Evolutionary conservation across 2,888 invertebrate species (phyloP).

Genomic region (Furcula furcula): DNA sequence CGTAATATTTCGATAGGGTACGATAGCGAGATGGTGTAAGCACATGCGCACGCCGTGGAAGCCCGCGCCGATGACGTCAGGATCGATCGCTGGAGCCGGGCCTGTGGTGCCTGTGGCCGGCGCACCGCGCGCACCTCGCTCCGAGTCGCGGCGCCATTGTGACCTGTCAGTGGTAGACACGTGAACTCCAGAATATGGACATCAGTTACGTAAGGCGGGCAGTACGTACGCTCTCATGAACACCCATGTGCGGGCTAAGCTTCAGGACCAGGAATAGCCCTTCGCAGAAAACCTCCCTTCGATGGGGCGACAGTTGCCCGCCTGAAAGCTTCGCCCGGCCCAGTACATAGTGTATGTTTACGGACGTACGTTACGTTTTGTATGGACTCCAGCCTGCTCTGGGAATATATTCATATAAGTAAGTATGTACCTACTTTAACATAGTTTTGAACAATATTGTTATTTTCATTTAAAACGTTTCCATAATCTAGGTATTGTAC

Average conservation of each 20-base stretch:
- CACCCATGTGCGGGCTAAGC: slow-evolving; percentile 95
- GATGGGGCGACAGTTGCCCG: slow-evolving; percentile 96
- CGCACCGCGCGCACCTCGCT: slow-evolving; percentile 36
- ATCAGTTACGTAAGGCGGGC: slow-evolving; percentile 60
- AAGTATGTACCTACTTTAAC: slow-evolving; percentile 22
- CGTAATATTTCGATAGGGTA: no score
- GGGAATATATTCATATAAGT: slow-evolving; percentile 13
- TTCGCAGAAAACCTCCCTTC: slow-evolving; percentile 97
- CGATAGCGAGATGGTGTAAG: no score
- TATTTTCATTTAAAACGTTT: neutral
- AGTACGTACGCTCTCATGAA: slow-evolving; percentile 52
- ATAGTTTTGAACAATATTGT: no score
- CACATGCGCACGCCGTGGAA: slow-evolving; percentile 38
- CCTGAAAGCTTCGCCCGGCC: slow-evolving; percentile 16
- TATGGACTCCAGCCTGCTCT: slow-evolving; percentile 5
- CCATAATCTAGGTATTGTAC: no score
- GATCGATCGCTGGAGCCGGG: slow-evolving; percentile 24
- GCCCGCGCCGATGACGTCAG: slow-evolving; percentile 66
- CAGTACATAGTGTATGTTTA: slow-evolving; percentile 43
- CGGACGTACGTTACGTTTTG: slow-evolving; percentile 21
- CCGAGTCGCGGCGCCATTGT: slow-evolving; percentile 29
- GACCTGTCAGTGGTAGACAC: slow-evolving; percentile 50
- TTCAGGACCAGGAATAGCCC: slow-evolving; percentile 98
- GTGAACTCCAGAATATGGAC: slow-evolving; percentile 42
- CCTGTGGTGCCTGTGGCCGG: no score